Evolutionary conservation across 2,888 invertebrate species (phyloP).

Genomic region (Drepana falcataria): DNA sequence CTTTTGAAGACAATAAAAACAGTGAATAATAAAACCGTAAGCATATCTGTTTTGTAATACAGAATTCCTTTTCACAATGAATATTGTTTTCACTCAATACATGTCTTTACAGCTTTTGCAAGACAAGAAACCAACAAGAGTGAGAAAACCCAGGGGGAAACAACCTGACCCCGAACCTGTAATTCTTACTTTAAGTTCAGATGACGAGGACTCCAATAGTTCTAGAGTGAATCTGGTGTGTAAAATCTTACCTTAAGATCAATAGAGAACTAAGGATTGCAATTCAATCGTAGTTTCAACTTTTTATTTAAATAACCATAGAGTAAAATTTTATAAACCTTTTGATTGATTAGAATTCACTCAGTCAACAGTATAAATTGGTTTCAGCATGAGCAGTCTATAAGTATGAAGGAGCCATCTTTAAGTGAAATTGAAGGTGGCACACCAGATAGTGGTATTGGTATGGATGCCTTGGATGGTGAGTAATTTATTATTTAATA

Average conservation of each 20-base stretch:
- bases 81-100: neutral
- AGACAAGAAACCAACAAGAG: slow-evolving; percentile 64
- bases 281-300: too few species aligned
- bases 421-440: slow-evolving; percentile 68
- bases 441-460: slow-evolving; percentile 53
- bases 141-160: slow-evolving; percentile 73
- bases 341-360: neutral
- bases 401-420: slow-evolving; percentile 65
- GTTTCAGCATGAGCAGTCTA: slow-evolving; percentile 58
- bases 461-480: slow-evolving; percentile 57
- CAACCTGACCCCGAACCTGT: slow-evolving; percentile 82
- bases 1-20: slow-evolving; percentile 56
- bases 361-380: slow-evolving; percentile 2
- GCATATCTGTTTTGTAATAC: slow-evolving; percentile 19
- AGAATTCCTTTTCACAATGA: neutral
- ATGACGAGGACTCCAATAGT: slow-evolving; percentile 82
- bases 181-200: slow-evolving; percentile 83
- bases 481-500: slow-evolving; percentile 24
- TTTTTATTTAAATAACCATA: neutral
- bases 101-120: slow-evolving; percentile 34
- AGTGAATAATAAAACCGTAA: slow-evolving; percentile 48
- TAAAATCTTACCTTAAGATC: too few species aligned
- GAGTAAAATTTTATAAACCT: neutral
- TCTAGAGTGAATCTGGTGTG: slow-evolving; percentile 63
- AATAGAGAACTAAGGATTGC: too few species aligned